phyloP scores from a whole-genome alignment of 2,113 vertebrate genomes.

The Peromyscus californicus region DNA sequence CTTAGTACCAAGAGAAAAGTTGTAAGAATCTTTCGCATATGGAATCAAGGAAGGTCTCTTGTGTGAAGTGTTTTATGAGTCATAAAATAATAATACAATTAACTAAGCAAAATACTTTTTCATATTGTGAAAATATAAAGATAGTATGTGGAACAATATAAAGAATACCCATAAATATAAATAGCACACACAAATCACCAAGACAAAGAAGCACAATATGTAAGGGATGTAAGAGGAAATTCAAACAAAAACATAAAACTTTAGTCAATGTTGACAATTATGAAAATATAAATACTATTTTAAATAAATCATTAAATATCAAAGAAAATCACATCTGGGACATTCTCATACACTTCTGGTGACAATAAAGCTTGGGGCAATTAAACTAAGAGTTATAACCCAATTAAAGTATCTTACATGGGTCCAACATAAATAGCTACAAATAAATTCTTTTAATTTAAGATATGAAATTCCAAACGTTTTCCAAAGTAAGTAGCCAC shows the following conservation, averaged over 20 bases:
- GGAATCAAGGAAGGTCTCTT: not conserved
- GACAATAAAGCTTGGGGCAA: not conserved
- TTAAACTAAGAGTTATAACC: not conserved
- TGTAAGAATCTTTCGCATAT: constrained; percentile 10
- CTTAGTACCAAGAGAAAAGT: constrained; percentile 23
- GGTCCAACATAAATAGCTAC: not conserved
- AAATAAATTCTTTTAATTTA: constrained; percentile 44
- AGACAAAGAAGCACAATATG: not conserved
- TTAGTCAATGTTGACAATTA: not conserved
- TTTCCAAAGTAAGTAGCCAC: not conserved
- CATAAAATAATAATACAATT: constrained; percentile 45
- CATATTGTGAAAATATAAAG: not conserved
- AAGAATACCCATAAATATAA: constrained; percentile 54
- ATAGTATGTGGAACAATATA: constrained; percentile 39
- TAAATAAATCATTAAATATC: not conserved
- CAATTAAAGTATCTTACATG: constrained; percentile 12
- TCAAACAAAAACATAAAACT: constrained; percentile 48
- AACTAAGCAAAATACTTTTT: constrained; percentile 18
- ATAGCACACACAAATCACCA: not conserved
- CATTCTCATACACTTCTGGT: not conserved
- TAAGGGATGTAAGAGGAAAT: not conserved
- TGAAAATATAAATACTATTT: constrained; percentile 45
- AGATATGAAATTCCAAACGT: constrained; percentile 22
- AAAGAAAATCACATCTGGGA: not conserved
- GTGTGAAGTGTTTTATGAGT: not conserved